Base-by-base conservation (phyloP, 2,113 vertebrate species). In the Tichodroma muraria region DNA sequence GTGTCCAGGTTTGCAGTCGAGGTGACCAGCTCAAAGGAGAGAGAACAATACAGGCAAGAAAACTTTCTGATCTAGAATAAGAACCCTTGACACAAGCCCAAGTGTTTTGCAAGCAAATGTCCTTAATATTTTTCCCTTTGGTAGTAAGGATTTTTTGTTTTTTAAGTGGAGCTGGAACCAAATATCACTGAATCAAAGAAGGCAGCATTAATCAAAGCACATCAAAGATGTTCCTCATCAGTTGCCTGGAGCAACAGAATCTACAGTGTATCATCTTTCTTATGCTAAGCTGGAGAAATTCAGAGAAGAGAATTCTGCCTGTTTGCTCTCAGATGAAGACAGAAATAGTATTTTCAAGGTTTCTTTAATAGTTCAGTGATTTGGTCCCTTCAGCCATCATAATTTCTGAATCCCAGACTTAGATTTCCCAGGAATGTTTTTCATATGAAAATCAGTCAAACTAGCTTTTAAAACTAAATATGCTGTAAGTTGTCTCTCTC, bases 181-280 rank as follows among this genome's bases (percentile, higher is more conserved):
- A 93, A 78, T 88, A 90, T 90, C 78, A 86, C 11, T 72, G 94
- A 95, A 94, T 95, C 94, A 95, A 91, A 95, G 90, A 84, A 80
- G 37, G 63, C 80, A 91, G 44, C 37, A 68, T 71, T 96, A 95
- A 96, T 96, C 96, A 95, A 96, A 94, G 85, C 71, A 78, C 85
- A 85, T 94, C 85, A 95, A 76, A 94, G 72, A 78, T 31, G 56
- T 90, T 92, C 80, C 88, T 95, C 89, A 84, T 78, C 82, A 90
- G 72, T 95, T 90, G 94, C 95, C 94, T 93, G 82, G 82, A 95
- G 95, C 93, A 93, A 96, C 72, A 94, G 85, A 94, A 88, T 78
- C 90, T 84, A 56, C 64, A 75, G 45, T 0, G 1, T 80, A 83
- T 89, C 68, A 49, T 90, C 93, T 95, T 94, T 91, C 79, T 94